Evolutionary conservation across 1,140 invertebrate genomes (phyloP), one percentile per base, ranked within the genome.

Genomic region (Idris sp.): DNA sequence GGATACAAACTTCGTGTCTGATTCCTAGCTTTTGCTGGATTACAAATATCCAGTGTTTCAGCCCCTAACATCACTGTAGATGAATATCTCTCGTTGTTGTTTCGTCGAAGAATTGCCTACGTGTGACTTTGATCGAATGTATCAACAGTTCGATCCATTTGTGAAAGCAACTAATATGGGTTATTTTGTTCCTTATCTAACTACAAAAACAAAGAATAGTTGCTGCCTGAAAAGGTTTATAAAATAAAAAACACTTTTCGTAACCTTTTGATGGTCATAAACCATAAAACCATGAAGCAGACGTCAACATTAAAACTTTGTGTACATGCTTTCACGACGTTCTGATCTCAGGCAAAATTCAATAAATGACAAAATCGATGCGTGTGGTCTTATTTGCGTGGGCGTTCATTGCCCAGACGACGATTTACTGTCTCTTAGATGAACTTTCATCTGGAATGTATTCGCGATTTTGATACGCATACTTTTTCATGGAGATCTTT

Each of bases 361-460:
- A 81, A 86, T 85, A 87, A 87, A 85, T 87, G 86, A 87, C 83
- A 83, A 79, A 82, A 83, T 78, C 83, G 64, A 83, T 82, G 82
- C 85, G 86, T 86, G 86, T 85, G 86, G 86, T 86, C 86, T 80
- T 77, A 78, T 78, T 73, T 77, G 84, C 85, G 86, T 86, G 83
- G 85, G 85, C 80, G 85, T 68, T 49, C 65, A 68, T 75, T 58
- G 51, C 65, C 53, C 44, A 31, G 53, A 43, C 38, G 19, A 46
- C 46, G 38, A 67, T 68, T 62, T 68, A 56, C 46, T 46, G 11
- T 41, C 53, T 35, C 51, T 33, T 72, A 62, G 30, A 71, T 46
- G 68, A 77, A 69, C 65, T 69, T 69, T 68, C 38, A 22, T 59
- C 28, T 10, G 51, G 11, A 54, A 49, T 35, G 18, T 14, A 22